A percentile compares a stretch with the other conserved stretches of the same genome.
Evolutionary conservation across 1,140 invertebrate species (phyloP).

Genomic region (Bombus fervidus): DNA sequence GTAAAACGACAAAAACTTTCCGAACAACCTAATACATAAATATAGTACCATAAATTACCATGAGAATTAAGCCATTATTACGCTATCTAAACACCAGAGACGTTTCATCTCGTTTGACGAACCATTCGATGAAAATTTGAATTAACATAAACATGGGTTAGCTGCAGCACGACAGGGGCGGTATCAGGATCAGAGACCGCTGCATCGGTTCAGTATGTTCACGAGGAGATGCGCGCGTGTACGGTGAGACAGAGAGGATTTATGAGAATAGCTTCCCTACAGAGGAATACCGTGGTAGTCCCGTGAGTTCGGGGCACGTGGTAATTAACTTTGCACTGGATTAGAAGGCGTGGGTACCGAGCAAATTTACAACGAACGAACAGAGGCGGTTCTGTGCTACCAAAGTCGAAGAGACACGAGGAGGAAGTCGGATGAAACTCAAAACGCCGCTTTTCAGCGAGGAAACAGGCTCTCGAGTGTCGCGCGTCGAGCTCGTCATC

Average conservation of each 20-base stretch:
- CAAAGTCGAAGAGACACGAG: conserved; percentile 21
- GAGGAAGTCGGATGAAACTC: conserved; percentile 19
- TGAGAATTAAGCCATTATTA: too few relatives aligned
- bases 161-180: not conserved
- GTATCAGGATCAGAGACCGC: not conserved
- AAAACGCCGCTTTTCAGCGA: not conserved
- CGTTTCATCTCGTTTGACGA: too few relatives aligned
- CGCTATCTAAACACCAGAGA: too few relatives aligned
- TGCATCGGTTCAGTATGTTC: not conserved
- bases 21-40: too few relatives aligned
- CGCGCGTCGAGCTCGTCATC: too few relatives aligned
- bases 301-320: conserved; percentile 7
- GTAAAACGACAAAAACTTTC: too few relatives aligned
- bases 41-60: too few relatives aligned
- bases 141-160: not conserved
- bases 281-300: not conserved
- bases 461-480: conserved; percentile 1
- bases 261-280: not conserved
- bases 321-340: conserved; percentile 59
- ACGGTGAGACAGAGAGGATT: not conserved
- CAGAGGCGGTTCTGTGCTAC: not conserved
- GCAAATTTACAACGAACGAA: conserved; percentile 41
- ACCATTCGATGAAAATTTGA: not conserved
- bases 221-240: conserved; percentile 16
- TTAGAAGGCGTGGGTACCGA: conserved; percentile 58